A percentile compares a stretch with the other conserved stretches of the same genome.
phyloP scores from a whole-genome alignment of 2,888 invertebrate species.

The Megaustenia siamemsis region DNA sequence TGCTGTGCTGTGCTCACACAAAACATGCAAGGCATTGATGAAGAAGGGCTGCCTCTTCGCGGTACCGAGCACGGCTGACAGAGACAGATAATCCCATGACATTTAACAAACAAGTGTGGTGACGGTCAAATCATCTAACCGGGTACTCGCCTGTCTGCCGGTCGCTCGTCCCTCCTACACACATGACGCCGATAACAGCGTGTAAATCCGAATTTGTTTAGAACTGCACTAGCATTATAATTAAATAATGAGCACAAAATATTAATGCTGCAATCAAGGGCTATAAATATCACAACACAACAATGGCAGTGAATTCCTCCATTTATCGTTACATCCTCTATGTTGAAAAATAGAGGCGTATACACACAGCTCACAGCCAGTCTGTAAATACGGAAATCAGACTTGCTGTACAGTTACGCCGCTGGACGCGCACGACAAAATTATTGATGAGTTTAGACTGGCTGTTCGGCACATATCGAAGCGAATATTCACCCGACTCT shows the following conservation, averaged over 20 bases:
- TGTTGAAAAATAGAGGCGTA: slow-evolving; percentile 38
- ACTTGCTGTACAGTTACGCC: slow-evolving; percentile 33
- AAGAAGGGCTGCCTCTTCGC: neutral
- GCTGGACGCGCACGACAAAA: slow-evolving; percentile 30
- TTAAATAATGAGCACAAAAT: neutral
- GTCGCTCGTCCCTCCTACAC: neutral
- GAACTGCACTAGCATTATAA: neutral
- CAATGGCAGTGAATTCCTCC: neutral
- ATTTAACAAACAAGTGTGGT: slow-evolving; percentile 13
- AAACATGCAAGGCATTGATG: slow-evolving; percentile 19
- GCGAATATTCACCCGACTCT: slow-evolving; percentile 32
- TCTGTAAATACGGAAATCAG: slow-evolving; percentile 23
- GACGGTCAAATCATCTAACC: slow-evolving; percentile 36
- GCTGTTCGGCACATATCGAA: slow-evolving; percentile 41
- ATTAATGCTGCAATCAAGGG: neutral
- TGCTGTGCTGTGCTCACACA: neutral
- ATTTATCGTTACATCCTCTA: neutral
- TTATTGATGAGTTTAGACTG: slow-evolving; percentile 50
- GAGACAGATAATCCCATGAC: slow-evolving; percentile 30
- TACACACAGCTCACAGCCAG: slow-evolving; percentile 22
- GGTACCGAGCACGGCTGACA: slow-evolving; percentile 19
- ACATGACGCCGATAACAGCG: slow-evolving; percentile 1
- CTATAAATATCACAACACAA: neutral
- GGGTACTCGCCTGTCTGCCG: slow-evolving; percentile 25
- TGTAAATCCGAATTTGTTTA: neutral